Percentiles rank a stretch among this genome's conserved stretches.
Conservation (phyloP, 2,113 vertebrate species). For the Clarias magur region DNA sequence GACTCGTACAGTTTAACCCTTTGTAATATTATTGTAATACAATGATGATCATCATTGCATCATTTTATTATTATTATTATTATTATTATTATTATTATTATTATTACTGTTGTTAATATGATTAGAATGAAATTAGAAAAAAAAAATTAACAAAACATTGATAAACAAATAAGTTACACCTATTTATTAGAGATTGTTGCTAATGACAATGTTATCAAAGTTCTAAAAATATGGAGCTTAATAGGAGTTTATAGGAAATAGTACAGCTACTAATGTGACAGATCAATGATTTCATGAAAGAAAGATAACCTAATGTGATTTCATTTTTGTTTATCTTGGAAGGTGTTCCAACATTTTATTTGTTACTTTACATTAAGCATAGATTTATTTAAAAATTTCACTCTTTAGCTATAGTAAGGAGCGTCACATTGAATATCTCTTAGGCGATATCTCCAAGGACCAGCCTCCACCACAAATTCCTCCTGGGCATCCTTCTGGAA, state of each 20-base stretch:
- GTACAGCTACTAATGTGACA: background rate
- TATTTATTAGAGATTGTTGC: background rate
- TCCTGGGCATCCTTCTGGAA: constrained; percentile 89
- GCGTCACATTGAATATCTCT: constrained; percentile 87
- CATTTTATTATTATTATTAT: background rate
- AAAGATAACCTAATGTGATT: background rate
- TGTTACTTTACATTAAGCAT: constrained; percentile 73
- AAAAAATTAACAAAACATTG: background rate
- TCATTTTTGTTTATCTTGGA: background rate
- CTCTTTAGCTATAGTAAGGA: constrained; percentile 75
- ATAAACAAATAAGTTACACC: background rate
- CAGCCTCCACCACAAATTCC: constrained; percentile 86
- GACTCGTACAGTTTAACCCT: background rate
- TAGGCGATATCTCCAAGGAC: constrained; percentile 83
- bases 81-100: no score
- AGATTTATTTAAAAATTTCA: constrained; percentile 61
- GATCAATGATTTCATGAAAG: background rate
- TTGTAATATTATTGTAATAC: background rate
- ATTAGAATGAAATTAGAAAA: background rate
- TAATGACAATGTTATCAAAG: background rate
- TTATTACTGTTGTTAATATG: background rate
- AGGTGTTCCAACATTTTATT: background rate
- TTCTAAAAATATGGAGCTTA: background rate
- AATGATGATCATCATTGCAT: no score
- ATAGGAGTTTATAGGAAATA: background rate